A percentile compares a stretch with the other conserved stretches of the same genome.
These are phyloP conservation scores for Eilema caniola DNA, from an alignment of 2,888 invertebrate species.

Conservation along the genomic window DNA sequence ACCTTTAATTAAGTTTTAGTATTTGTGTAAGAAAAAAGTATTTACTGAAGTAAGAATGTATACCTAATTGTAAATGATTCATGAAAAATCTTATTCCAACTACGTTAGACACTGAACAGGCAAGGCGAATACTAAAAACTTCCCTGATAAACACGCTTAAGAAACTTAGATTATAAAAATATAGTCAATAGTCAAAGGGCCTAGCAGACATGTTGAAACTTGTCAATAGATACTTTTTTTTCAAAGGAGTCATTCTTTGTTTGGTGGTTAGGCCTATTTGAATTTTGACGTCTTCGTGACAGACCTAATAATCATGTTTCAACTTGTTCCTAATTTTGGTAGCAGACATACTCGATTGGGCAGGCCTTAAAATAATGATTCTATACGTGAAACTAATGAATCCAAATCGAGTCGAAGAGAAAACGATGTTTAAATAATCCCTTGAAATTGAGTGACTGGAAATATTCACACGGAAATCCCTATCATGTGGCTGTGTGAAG, in stretches of 20 bases:
- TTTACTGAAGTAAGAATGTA: not conserved
- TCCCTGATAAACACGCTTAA: conserved; percentile 22
- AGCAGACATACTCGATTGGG: too few species aligned
- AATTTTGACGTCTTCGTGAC: not conserved
- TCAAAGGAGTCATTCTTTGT: not conserved
- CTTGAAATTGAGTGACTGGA: conserved; percentile 50
- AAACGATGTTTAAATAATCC: conserved; percentile 20
- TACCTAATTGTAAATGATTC: not conserved
- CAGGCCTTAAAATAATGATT: too few species aligned
- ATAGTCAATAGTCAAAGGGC: conserved; percentile 33
- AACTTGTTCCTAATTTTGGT: not conserved
- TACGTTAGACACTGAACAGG: not conserved
- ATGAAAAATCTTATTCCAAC: not conserved
- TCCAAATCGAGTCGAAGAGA: not conserved
- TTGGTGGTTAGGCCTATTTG: not conserved
- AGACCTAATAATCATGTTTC: not conserved
- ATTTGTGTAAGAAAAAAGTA: not conserved
- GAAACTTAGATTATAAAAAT: not conserved
- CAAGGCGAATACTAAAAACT: not conserved
- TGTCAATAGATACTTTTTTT: conserved; percentile 38
- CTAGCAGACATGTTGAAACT: conserved; percentile 60
- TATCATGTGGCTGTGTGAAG: conserved; percentile 66
- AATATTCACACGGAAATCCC: conserved; percentile 72
- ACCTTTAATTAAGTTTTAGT: not conserved
- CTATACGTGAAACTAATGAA: not conserved